These are phyloP conservation scores for Danio aesculapii DNA, from an alignment of 2,797 vertebrate genomes.

Conservation along the genomic window DNA sequence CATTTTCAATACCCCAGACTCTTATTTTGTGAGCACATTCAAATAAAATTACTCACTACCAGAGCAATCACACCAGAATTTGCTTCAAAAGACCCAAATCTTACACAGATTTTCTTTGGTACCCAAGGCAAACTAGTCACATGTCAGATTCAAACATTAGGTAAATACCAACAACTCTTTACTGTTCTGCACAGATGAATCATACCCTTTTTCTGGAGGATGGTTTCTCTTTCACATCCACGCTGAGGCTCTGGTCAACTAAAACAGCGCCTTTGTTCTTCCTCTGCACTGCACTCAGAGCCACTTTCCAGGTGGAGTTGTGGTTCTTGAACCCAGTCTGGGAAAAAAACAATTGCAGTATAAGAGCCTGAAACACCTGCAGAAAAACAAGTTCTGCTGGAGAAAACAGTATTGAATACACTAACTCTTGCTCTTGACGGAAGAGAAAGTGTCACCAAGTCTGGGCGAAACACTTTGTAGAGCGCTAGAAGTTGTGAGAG, in stretches of 20 bases:
- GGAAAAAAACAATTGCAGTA: conserved; percentile 34
- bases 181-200: not conserved
- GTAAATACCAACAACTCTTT: not conserved
- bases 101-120: not conserved
- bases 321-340: conserved; percentile 88
- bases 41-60: too few species aligned
- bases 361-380: not conserved
- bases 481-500: conserved; percentile 88
- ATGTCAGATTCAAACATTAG: too few species aligned
- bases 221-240: conserved; percentile 63
- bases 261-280: conserved; percentile 69
- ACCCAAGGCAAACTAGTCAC: not conserved
- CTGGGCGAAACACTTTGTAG: conserved; percentile 90
- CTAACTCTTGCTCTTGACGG: conserved; percentile 85
- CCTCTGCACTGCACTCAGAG: conserved; percentile 76
- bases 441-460: conserved; percentile 85
- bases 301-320: conserved; percentile 83
- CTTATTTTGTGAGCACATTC: not conserved
- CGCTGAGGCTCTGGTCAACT: conserved; percentile 59
- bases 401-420: conserved; percentile 20
- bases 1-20: not conserved
- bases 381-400: not conserved
- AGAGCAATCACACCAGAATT: too few species aligned
- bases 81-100: too few species aligned
- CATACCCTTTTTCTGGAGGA: conserved; percentile 84